Evolutionary conservation across 2,797 vertebrate species (phyloP).

Genomic region (Sciaenops ocellatus): DNA sequence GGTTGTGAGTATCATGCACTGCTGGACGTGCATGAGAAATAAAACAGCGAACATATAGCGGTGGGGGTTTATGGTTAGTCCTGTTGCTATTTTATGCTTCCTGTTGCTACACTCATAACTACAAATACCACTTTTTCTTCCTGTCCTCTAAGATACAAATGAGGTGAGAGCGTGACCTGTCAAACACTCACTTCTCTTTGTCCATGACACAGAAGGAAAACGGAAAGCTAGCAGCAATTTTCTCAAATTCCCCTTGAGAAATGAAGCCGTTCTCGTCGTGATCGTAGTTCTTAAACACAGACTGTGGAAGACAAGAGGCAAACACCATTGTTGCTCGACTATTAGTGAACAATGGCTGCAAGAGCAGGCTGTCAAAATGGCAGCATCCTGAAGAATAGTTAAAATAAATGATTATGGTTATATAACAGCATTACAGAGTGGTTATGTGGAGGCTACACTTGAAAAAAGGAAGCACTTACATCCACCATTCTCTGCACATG

Average conservation of each 20-base stretch:
- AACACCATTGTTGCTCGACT: conserved; percentile 42
- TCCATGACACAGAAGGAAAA: conserved; percentile 97
- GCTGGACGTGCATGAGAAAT: conserved; percentile 12
- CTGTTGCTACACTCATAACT: conserved; percentile 68
- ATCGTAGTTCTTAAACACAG: conserved; percentile 98
- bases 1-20: background rate
- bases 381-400: conserved; percentile 43
- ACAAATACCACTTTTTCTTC: conserved; percentile 71
- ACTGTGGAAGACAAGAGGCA: conserved; percentile 82
- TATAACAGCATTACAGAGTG: conserved; percentile 32
- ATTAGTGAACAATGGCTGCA: conserved; percentile 48
- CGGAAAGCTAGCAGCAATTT: conserved; percentile 94
- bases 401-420: conserved; percentile 49
- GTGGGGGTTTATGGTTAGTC: conserved; percentile 49
- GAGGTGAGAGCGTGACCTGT: conserved; percentile 43
- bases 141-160: conserved; percentile 53
- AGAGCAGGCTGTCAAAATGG: conserved; percentile 43
- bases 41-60: conserved; percentile 17
- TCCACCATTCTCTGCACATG: conserved; percentile 96
- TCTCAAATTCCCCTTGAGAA: conserved; percentile 96
- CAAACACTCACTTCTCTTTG: conserved; percentile 93
- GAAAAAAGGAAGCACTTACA: conserved; percentile 83
- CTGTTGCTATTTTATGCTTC: conserved; percentile 69
- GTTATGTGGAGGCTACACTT: conserved; percentile 34
- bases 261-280: conserved; percentile 96